Conservation (phyloP, 2,113 vertebrate species). For the Xenus cinereus region DNA sequence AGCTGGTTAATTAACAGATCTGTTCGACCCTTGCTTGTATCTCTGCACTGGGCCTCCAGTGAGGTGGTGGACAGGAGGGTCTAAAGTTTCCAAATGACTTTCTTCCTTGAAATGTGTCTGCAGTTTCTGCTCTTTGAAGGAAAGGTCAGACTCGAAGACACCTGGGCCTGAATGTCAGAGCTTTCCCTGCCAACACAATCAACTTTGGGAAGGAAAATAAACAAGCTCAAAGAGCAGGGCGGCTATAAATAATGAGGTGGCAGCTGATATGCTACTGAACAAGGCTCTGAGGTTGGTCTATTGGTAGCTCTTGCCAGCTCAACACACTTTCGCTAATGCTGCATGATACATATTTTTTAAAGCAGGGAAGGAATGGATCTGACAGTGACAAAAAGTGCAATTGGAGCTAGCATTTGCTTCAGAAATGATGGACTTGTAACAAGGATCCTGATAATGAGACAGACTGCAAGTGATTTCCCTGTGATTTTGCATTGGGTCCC, state of each 20-base stretch:
- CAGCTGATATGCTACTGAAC: not conserved
- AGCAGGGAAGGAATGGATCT: not conserved
- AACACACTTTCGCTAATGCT: not conserved
- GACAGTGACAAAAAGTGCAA: not conserved
- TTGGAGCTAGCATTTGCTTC: not conserved
- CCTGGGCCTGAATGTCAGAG: conserved; percentile 48
- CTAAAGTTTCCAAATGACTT: not conserved
- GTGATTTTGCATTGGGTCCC: not conserved
- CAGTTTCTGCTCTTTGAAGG: not conserved
- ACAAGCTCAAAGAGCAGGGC: not conserved
- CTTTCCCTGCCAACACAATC: not conserved
- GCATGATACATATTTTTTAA: not conserved
- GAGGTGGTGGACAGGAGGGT: not conserved
- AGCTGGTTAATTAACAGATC: not conserved
- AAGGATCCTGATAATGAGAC: not conserved
- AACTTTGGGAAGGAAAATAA: conserved; percentile 41
- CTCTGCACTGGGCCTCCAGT: not conserved
- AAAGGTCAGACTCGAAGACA: not conserved
- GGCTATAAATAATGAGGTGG: conserved; percentile 53
- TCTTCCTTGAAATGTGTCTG: not conserved
- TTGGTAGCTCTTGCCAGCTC: not conserved
- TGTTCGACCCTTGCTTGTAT: not conserved
- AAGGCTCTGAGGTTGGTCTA: not conserved
- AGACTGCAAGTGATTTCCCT: not conserved
- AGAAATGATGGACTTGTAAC: not conserved